Evolutionary conservation across 2,797 vertebrate genomes (phyloP).

Genomic region (Rhabdomys pumilio): DNA sequence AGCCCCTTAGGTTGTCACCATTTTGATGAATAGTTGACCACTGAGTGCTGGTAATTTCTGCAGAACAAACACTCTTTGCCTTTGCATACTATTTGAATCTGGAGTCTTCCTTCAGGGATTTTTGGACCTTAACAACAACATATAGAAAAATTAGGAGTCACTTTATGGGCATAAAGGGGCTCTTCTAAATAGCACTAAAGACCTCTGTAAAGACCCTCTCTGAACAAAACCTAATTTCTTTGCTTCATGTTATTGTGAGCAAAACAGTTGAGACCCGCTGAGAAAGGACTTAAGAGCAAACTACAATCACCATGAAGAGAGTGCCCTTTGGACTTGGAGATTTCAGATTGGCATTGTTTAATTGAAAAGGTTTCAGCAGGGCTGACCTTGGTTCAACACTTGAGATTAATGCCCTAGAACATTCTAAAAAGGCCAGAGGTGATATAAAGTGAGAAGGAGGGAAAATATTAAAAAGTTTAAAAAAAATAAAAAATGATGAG

Average conservation of each 20-base stretch:
- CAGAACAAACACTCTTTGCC: background rate
- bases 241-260: background rate
- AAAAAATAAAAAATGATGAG: background rate
- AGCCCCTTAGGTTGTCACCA: background rate
- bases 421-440: background rate
- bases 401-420: background rate
- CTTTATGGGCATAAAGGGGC: background rate
- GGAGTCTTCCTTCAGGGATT: background rate
- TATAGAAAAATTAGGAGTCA: background rate
- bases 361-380: background rate
- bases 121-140: background rate
- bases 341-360: background rate
- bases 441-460: background rate
- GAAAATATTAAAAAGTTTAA: background rate
- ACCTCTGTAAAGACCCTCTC: background rate
- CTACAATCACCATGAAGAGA: background rate
- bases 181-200: background rate
- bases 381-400: background rate
- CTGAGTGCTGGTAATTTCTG: background rate
- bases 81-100: background rate
- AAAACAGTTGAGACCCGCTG: background rate
- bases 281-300: background rate
- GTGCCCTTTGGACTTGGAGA: background rate
- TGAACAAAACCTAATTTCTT: background rate
- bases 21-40: background rate